phyloP scores from a whole-genome alignment of 1,140 invertebrate genomes.

The Drosophila bifasciata region DNA sequence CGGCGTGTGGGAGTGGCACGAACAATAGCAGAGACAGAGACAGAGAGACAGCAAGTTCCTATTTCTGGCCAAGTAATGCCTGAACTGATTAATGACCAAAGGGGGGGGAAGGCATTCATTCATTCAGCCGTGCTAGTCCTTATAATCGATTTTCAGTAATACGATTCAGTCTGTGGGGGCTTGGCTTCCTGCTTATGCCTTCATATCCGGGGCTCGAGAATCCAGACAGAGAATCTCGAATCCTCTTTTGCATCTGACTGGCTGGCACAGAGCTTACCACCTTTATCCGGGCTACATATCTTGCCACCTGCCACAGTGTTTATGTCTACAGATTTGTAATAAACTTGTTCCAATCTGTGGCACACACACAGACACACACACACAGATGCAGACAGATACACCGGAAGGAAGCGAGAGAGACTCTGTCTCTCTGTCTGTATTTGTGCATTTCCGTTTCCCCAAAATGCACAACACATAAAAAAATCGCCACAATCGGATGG shows the following conservation, averaged over 20 bases:
- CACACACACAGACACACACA: constrained; percentile 3
- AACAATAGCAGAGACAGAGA: constrained; percentile 8
- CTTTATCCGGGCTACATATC: constrained; percentile 14
- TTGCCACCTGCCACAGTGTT: constrained; percentile 13
- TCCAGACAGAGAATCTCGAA: not conserved
- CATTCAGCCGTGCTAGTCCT: constrained; percentile 12
- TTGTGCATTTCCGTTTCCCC: constrained; percentile 18
- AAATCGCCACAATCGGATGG: constrained; percentile 64
- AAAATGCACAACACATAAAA: constrained; percentile 62
- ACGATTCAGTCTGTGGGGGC: constrained; percentile 20
- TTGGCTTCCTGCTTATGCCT: constrained; percentile 7
- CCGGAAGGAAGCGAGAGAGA: no score
- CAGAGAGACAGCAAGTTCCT: constrained; percentile 20
- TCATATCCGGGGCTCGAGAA: constrained; percentile 24
- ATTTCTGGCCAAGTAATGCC: constrained; percentile 50
- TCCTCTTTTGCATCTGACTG: constrained; percentile 11
- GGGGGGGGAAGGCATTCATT: constrained; percentile 1
- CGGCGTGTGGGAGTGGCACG: constrained; percentile 17
- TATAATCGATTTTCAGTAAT: constrained; percentile 47
- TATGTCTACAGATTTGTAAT: constrained; percentile 52
- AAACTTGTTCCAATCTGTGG: constrained; percentile 70
- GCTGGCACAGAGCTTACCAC: constrained; percentile 17
- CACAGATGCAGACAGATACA: not conserved
- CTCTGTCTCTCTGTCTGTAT: no score
- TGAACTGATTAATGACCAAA: constrained; percentile 47